phyloP scores from a whole-genome alignment of 2,113 vertebrate species.

The Xiphorhynchus elegans region DNA sequence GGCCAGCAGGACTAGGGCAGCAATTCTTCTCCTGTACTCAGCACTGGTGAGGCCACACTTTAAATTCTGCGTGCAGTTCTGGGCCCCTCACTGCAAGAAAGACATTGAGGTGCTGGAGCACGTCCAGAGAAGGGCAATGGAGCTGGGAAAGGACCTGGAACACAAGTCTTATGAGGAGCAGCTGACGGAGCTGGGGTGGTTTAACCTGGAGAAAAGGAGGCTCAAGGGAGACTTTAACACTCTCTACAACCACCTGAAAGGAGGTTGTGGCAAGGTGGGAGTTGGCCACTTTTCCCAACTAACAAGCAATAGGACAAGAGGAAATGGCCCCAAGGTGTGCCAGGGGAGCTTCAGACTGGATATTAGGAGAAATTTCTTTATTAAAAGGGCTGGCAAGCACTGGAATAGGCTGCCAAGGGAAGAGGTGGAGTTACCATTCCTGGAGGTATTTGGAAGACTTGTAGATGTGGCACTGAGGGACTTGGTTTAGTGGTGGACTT shows the following conservation, averaged over 20 bases:
- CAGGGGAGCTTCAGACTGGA: not conserved
- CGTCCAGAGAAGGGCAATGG: rapidly evolving
- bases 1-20: not conserved
- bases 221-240: not conserved
- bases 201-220: not conserved
- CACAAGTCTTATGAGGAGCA: not conserved
- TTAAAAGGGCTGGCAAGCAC: not conserved
- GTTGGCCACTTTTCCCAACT: not conserved
- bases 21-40: rapidly evolving
- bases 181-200: not conserved
- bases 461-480: not conserved
- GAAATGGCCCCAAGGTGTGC: not conserved
- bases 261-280: not conserved
- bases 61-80: rapidly evolving
- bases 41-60: not conserved
- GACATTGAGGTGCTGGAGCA: not conserved
- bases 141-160: not conserved
- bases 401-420: not conserved
- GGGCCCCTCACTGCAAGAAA: not conserved
- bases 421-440: not conserved
- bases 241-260: not conserved
- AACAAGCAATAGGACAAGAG: not conserved
- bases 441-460: not conserved
- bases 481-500: not conserved
- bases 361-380: not conserved